phyloP scores from a whole-genome alignment of 92 coral and sea anemone genomes.

The Porites cylindrica region DNA sequence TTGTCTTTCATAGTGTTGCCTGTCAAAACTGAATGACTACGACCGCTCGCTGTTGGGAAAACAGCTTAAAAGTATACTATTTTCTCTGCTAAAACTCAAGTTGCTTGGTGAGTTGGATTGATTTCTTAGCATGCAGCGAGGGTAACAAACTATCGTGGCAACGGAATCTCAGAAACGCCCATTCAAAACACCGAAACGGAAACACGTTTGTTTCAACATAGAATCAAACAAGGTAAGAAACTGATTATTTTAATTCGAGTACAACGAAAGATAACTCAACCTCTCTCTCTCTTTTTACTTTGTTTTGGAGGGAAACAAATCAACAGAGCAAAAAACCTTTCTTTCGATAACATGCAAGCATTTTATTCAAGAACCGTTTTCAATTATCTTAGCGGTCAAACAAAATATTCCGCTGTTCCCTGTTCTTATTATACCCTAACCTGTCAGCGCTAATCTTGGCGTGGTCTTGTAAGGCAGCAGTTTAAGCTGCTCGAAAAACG shows the following conservation, averaged over 20 bases:
- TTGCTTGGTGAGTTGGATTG: neutral
- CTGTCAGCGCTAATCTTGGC: constrained; percentile 37
- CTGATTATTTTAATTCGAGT: neutral
- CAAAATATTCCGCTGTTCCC: neutral
- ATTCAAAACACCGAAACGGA: neutral
- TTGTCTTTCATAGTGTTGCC: constrained; percentile 58
- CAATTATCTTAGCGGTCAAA: constrained; percentile 13
- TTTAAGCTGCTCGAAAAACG: constrained; percentile 24
- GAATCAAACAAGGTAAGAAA: constrained; percentile 9
- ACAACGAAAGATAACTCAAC: neutral
- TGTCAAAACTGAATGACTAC: constrained; percentile 63
- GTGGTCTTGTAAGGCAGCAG: constrained; percentile 37
- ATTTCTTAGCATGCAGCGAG: neutral
- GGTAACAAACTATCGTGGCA: neutral
- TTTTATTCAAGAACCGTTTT: neutral
- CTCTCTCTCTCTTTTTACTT: too few relatives aligned
- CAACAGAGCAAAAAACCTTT: neutral
- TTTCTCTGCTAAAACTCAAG: constrained; percentile 24
- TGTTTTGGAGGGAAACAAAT: neutral
- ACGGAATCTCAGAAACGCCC: neutral
- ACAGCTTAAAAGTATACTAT: constrained; percentile 55
- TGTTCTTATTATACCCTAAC: constrained; percentile 8
- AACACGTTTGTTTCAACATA: neutral
- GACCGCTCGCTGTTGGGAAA: constrained; percentile 52
- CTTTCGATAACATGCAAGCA: neutral